Base-by-base conservation (phyloP, 2,797 vertebrate species). In the Scolopax bukidnonensis region DNA sequence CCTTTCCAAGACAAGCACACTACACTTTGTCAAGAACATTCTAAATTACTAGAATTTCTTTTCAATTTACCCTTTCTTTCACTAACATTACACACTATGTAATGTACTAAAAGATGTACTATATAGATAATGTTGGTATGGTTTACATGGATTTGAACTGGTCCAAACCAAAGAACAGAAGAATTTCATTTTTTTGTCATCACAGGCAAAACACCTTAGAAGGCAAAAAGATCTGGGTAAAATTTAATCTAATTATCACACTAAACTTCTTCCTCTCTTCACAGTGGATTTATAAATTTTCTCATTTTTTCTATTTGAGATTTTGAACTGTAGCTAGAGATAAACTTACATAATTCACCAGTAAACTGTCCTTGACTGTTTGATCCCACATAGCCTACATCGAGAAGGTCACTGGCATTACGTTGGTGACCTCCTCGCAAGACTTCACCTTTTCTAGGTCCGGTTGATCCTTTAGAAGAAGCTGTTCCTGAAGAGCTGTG, bases 391-490 rank as follows among this genome's bases (percentile, higher is more conserved):
- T 99, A 99, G 96, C 98, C 98, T 82, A 98, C 97, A 90, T 99
- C 98, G 9, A 99, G 98, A 93, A 99, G 99, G 97, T 99, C 99
- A 65, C 98, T 98, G 97, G 98, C 97, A 92, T 99, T 99, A 96
- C 98, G 98, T 97, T 99, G 99, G 89, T 99, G 99, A 92, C 99
- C 98, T 95, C 99, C 99, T 91, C 99, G 98, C 71, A 99, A 98
- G 30, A 98, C 98, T 81, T 99, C 99, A 4, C 98, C 93, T 98
- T 99, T 99, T 93, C 99, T 98, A 50, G 99, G 99, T 96, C 99
- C 99, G 5, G 99, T 99, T 3, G 99, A 99, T 93, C 99, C 99
- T 97, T 99, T 99, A 67, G 99, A 99, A 97, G 99, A 99, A 64
- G 98, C 97, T 32, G 99, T 99, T 96, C 99, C 99, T n/a, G 99